Percentiles rank a stretch among this genome's conserved stretches.
Evolutionary conservation across 2,888 invertebrate genomes (phyloP).

Genomic region (Anticlea derivata): DNA sequence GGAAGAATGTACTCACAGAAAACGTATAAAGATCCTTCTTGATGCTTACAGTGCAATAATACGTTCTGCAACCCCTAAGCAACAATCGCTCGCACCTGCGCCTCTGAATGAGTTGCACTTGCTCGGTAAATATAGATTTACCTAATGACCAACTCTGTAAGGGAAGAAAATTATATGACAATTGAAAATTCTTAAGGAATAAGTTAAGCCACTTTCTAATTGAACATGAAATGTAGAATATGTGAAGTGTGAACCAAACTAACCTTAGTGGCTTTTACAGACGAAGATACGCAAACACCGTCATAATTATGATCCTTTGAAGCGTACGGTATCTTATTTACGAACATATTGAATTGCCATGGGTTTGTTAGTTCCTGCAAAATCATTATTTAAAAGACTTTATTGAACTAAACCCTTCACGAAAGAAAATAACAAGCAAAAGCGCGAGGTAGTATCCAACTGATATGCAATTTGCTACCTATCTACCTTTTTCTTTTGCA

Average conservation of each 20-base stretch:
- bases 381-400: neutral
- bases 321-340: constrained; percentile 59
- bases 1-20: constrained; percentile 27
- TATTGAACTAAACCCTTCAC: too few relatives aligned
- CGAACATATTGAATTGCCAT: constrained; percentile 53
- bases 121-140: constrained; percentile 40
- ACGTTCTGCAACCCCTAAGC: constrained; percentile 42
- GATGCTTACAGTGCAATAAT: constrained; percentile 44
- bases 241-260: constrained; percentile 10
- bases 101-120: constrained; percentile 37
- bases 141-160: constrained; percentile 49
- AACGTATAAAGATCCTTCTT: constrained; percentile 6
- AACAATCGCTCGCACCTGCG: constrained; percentile 40
- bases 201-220: too few relatives aligned
- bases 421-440: too few relatives aligned
- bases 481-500: too few relatives aligned
- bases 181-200: too few relatives aligned
- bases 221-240: neutral
- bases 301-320: constrained; percentile 51
- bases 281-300: constrained; percentile 53
- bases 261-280: constrained; percentile 51
- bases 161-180: neutral
- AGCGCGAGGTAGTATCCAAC: too few relatives aligned
- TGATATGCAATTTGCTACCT: too few relatives aligned
- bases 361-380: constrained; percentile 45